Evolutionary conservation across 2,888 invertebrate genomes (phyloP), one percentile per base, ranked within the genome.

Genomic region (Agriopis aurantiaria): DNA sequence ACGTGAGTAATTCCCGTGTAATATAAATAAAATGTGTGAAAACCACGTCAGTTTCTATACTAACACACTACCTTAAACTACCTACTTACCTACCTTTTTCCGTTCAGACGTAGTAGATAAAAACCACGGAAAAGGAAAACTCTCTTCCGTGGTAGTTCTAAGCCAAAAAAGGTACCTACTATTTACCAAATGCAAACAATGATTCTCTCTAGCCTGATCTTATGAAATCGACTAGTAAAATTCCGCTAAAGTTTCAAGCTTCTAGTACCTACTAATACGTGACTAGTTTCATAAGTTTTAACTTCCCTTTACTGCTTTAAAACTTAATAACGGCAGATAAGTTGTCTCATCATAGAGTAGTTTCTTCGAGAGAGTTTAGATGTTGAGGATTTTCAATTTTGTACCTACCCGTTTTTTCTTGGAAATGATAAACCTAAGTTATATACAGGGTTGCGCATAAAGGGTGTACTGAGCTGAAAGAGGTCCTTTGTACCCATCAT

Each of bases 291-390:
- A 51, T 33, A 62, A 41, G 46, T 46, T 51, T 48, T 55, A 60
- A 51, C 51, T 52, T 57, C 14, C n/a, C 23, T 14, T 53, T 4
- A 46, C 63, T 41, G 41, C 59, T 68, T 64, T 17, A 40, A 59
- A 59, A 68, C 9, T 53, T 64, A 63, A 68, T 68, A 68, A 53
- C 40, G 17, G 9, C 57, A 65, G 62, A 51, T 49, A 55, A 68
- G 65, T 65, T 66, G 57, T 49, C 62, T 53, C 62, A 58, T 70
- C 46, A 57, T 23, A 56, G 46, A 60, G 10, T 49, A 64, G 46
- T 68, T 64, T 48, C 8, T 12, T 4, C 46, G 53, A 53, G 10
- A 43, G 9, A 48, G 33, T 12, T 45, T 43, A 12, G 58, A 58
- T 46, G 51, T n/a, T 12, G 63, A 23, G 17, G 57, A 46, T 63